Conservation (phyloP, 2,888 invertebrate genomes). For the Lumbricus terrestris region DNA sequence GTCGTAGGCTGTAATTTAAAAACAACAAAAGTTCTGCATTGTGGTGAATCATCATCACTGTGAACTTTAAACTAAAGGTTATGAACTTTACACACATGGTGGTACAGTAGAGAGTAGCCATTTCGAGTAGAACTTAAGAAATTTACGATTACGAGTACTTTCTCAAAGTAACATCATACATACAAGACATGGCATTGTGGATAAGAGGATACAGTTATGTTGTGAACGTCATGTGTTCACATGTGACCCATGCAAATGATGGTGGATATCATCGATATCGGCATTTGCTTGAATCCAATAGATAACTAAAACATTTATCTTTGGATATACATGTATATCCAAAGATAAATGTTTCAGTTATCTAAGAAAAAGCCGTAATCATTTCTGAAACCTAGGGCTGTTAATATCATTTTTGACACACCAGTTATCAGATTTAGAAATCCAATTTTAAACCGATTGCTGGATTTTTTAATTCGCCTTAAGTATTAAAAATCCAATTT, state of each 20-base stretch:
- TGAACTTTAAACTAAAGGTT: neutral
- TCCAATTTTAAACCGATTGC: no score
- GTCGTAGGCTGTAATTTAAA: constrained; percentile 74
- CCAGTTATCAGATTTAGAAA: no score
- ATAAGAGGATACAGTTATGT: neutral
- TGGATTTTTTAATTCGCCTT: no score
- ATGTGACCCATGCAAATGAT: neutral
- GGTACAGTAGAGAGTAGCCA: neutral
- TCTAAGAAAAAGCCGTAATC: neutral
- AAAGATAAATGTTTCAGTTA: neutral
- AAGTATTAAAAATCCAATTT: no score
- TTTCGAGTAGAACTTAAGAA: no score
- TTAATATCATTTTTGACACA: no score
- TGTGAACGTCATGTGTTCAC: neutral
- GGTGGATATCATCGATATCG: neutral
- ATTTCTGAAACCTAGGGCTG: no score
- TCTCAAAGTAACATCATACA: neutral
- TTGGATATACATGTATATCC: no score
- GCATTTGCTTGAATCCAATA: neutral
- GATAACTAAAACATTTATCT: no score
- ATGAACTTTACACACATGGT: no score
- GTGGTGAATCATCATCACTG: no score
- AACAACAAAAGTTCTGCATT: no score
- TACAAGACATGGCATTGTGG: neutral
- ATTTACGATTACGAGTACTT: neutral